Percentiles rank a stretch among this genome's conserved stretches.
Conservation (phyloP, 2,113 vertebrate genomes). For the Alosa alosa region DNA sequence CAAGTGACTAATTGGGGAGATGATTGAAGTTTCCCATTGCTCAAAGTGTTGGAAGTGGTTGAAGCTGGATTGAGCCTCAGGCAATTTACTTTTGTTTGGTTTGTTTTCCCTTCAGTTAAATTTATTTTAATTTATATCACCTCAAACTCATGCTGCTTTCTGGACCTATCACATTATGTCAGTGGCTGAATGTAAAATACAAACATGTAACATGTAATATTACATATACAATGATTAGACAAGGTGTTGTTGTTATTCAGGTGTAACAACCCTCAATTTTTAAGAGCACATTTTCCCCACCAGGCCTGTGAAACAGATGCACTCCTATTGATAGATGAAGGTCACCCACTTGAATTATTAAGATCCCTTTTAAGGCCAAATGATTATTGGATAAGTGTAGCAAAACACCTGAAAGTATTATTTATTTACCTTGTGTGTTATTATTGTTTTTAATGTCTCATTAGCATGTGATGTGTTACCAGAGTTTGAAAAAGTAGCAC, state of each 20-base stretch:
- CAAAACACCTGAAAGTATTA: neutral
- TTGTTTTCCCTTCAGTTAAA: neutral
- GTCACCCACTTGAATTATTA: conserved; percentile 67
- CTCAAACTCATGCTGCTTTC: neutral
- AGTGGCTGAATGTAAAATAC: neutral
- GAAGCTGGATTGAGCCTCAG: neutral
- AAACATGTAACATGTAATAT: neutral
- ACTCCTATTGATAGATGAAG: conserved; percentile 54
- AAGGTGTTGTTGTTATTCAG: neutral
- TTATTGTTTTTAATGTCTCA: neutral
- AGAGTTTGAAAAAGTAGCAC: neutral
- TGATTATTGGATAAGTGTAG: conserved; percentile 28
- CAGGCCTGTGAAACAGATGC: conserved; percentile 62
- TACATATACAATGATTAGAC: neutral
- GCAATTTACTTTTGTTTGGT: neutral
- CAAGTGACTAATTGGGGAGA: neutral
- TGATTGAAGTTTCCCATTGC: neutral
- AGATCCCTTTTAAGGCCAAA: conserved; percentile 49
- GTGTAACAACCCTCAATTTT: conserved; percentile 39
- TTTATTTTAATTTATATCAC: neutral
- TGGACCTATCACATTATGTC: neutral
- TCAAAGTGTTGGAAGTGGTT: neutral
- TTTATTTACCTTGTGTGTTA: neutral
- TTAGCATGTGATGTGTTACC: neutral
- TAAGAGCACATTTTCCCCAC: conserved; percentile 53